Evolutionary conservation across 1,140 invertebrate species (phyloP), one percentile per base, ranked within the genome.

Genomic region (Drosophila bifasciata): DNA sequence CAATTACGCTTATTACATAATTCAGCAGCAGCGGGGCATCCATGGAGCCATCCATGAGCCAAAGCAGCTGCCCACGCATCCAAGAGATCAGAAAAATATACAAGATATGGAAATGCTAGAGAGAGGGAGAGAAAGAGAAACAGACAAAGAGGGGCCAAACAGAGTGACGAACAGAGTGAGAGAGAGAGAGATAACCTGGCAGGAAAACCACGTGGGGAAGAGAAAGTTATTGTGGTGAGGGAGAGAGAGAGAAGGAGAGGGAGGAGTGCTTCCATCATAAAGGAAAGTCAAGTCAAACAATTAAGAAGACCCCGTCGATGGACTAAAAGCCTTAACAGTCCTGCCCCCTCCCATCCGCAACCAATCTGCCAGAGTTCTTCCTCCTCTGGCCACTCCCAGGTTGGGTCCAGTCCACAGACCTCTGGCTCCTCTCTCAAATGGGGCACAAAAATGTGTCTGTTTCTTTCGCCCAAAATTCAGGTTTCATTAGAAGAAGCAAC

Each of bases 1-100:
- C 80, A 86, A 86, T 85, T 81, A 86, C 81, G 80, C 77, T 85
- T 81, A 85, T 85, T 86, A 81, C 77, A 86, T 86, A 81, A 85
- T 86, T 86, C 51, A 85, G 55, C 61, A 60, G 67, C 25, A 57
- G 55, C 32, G 32, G 32, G 32, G 32, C 32, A 36, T 36, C 32
- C 32, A 36, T 13, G 32, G 9, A 13, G 11, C 32, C 32, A 36
- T 36, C 32, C 9, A 36, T 36, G 32, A 36, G 32, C 3, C 32
- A 36, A 36, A 58, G 23, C 49, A 74, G 52, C 59, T 55, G 70
- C 70, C 70, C 70, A 73, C 70, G 70, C 70, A 73, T 73, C 69
- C 69, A 67, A 19, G 62, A 44, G 53, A 57, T 64, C 56, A 58
- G 60, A 50, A 25, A 15, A 66, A 36, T 44, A 41, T 36, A 8